These are phyloP conservation scores for Turnix velox DNA, from an alignment of 2,113 vertebrate species.

Conservation along the genomic window DNA sequence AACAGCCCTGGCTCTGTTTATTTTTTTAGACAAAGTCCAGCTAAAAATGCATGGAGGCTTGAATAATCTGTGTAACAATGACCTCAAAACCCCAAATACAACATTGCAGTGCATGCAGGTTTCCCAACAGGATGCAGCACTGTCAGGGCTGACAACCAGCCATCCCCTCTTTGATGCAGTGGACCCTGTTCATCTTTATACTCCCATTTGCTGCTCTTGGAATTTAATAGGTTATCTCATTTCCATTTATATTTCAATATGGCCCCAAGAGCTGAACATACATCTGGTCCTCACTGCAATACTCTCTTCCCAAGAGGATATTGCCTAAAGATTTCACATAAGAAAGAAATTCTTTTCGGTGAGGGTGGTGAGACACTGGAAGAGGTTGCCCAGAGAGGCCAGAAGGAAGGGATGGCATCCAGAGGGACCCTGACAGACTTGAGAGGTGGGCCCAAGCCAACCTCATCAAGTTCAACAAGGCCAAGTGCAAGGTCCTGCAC, in stretches of 20 bases:
- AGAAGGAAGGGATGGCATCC: too few species aligned
- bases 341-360: too few species aligned
- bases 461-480: too few species aligned
- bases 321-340: constrained; percentile 7
- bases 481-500: too few species aligned
- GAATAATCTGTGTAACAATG: constrained; percentile 62
- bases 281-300: background rate
- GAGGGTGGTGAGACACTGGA: too few species aligned
- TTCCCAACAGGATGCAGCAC: constrained; percentile 15
- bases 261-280: constrained; percentile 35
- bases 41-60: constrained; percentile 64
- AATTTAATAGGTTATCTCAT: background rate
- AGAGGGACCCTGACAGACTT: too few species aligned
- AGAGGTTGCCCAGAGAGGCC: too few species aligned
- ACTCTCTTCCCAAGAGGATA: background rate
- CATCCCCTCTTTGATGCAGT: background rate
- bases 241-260: constrained; percentile 43
- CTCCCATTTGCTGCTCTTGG: background rate
- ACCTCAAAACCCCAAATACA: constrained; percentile 56
- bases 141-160: constrained; percentile 5
- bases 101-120: constrained; percentile 15
- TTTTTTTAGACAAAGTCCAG: constrained; percentile 70
- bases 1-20: constrained; percentile 59
- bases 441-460: too few species aligned
- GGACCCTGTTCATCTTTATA: background rate